Percentiles rank a stretch among this genome's conserved stretches.
These are phyloP conservation scores for Molorchus minor DNA, from an alignment of 2,888 invertebrate genomes.

Conservation along the genomic window DNA sequence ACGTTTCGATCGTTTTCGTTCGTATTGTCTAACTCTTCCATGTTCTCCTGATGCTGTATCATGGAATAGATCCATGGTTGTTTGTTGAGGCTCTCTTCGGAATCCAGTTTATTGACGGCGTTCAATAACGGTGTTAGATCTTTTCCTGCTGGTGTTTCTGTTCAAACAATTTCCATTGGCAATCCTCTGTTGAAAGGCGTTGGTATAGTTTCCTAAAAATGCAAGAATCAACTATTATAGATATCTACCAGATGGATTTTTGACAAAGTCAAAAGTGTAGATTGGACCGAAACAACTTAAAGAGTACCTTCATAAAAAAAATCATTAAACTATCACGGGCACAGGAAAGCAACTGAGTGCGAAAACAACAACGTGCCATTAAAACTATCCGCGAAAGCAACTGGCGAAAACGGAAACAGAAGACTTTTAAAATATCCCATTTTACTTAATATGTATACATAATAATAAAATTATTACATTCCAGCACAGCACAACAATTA, in stretches of 20 bases:
- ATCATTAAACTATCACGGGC: too few species aligned
- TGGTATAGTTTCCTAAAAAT: slow-evolving; percentile 67
- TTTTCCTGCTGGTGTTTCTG: slow-evolving; percentile 62
- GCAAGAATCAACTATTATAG: slow-evolving; percentile 18
- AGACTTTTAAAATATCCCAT: too few species aligned
- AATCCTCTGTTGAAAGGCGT: slow-evolving; percentile 69
- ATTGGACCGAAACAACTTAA: too few species aligned
- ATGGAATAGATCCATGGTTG: slow-evolving; percentile 59
- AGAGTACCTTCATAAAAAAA: too few species aligned
- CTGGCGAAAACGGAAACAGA: too few species aligned
- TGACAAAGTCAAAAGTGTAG: too few species aligned
- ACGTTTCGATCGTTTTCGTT: slow-evolving; percentile 66
- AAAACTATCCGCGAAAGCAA: too few species aligned
- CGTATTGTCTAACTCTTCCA: slow-evolving; percentile 64
- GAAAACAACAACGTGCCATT: too few species aligned
- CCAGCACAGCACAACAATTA: slow-evolving; percentile 60
- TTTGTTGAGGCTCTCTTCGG: slow-evolving; percentile 62
- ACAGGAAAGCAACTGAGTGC: too few species aligned
- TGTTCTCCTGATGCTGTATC: slow-evolving; percentile 46
- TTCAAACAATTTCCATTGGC: slow-evolving; percentile 68
- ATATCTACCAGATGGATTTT: too few species aligned
- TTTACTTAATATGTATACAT: too few species aligned
- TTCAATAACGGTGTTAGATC: slow-evolving; percentile 67
- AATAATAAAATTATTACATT: too few species aligned
- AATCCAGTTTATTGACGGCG: slow-evolving; percentile 67